phyloP scores from a whole-genome alignment of 2,113 vertebrate genomes.

The Propithecus coquereli region DNA sequence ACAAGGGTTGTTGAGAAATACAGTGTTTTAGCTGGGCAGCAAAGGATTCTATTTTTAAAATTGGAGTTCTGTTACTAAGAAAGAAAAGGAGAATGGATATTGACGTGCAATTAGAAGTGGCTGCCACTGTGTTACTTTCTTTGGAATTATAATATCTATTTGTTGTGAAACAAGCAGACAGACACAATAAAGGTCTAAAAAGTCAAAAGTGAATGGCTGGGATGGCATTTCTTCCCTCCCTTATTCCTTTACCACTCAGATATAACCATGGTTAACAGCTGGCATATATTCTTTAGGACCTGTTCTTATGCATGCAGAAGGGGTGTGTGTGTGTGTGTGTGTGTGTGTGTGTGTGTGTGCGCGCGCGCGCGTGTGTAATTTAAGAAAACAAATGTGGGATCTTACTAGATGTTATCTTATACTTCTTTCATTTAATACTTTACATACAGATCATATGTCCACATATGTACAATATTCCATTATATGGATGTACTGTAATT shows the following conservation, averaged over 20 bases:
- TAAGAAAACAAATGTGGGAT: not conserved
- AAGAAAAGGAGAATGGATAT: not conserved
- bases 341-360: not conserved
- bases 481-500: not conserved
- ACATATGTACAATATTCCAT: rapidly evolving
- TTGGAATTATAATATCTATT: not conserved
- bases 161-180: not conserved
- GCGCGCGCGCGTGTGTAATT: not conserved
- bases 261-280: not conserved
- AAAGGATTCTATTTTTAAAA: not conserved
- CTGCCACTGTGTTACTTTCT: not conserved
- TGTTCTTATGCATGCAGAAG: not conserved
- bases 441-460: not conserved
- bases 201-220: not conserved
- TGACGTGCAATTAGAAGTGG: not conserved
- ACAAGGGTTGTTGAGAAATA: not conserved
- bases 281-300: not conserved
- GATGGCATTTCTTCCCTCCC: not conserved
- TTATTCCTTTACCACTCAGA: not conserved
- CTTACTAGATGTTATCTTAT: not conserved
- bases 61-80: not conserved
- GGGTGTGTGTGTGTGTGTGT: not conserved
- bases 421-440: not conserved
- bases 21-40: not conserved
- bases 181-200: not conserved